These are phyloP conservation scores for Actenoides hombroni DNA, from an alignment of 2,113 vertebrate genomes.

Conservation along the genomic window DNA sequence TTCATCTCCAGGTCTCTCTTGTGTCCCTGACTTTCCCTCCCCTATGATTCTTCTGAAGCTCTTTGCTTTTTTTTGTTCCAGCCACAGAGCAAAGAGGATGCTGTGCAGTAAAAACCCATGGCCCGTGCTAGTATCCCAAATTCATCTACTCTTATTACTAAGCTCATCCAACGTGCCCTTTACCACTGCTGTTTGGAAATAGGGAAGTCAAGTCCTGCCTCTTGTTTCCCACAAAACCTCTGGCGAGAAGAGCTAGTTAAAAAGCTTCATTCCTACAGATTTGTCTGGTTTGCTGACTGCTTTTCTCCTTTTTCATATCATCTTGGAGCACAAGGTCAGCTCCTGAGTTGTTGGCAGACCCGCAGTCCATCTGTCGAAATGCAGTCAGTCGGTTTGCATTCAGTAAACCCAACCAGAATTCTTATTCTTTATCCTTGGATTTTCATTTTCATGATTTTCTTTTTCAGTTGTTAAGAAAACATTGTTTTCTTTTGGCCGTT, in stretches of 20 bases:
- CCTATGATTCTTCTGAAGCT: neutral
- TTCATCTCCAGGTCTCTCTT: neutral
- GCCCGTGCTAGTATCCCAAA: neutral
- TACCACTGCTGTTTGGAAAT: neutral
- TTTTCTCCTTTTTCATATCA: neutral
- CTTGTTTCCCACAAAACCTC: neutral
- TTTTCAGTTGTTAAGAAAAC: neutral
- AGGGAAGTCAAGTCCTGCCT: accelerated
- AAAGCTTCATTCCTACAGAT: neutral
- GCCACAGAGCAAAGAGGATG: neutral
- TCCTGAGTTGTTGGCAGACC: neutral
- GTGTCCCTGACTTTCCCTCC: neutral
- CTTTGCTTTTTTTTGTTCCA: neutral
- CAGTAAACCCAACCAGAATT: neutral
- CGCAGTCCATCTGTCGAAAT: neutral
- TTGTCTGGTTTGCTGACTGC: neutral
- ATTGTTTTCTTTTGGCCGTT: neutral
- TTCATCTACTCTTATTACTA: neutral
- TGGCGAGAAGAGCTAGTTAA: neutral
- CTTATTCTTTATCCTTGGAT: neutral
- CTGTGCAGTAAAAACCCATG: neutral
- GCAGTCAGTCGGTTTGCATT: neutral
- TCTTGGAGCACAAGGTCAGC: neutral
- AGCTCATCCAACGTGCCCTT: neutral
- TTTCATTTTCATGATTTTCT: neutral